Percentiles rank a stretch among this genome's conserved stretches.
These are phyloP conservation scores for Cheilosia variabilis DNA, from an alignment of 2,888 invertebrate species.

Conservation along the genomic window DNA sequence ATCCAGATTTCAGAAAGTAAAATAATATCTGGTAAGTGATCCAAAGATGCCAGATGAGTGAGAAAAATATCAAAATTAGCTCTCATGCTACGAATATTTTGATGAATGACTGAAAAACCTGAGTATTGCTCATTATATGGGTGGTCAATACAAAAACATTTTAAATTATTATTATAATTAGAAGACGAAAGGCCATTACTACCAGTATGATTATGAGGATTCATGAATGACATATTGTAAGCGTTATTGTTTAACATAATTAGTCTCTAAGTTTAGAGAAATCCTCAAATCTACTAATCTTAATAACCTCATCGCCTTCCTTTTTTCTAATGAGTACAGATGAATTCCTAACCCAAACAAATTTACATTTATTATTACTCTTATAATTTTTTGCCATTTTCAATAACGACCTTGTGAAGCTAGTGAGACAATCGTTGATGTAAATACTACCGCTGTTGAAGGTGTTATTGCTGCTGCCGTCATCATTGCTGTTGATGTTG, in stretches of 20 bases:
- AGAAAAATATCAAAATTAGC: conserved; percentile 27
- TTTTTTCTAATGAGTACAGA: conserved; percentile 31
- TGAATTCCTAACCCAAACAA: conserved; percentile 37
- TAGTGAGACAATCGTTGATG: neutral
- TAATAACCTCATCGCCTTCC: conserved; percentile 26
- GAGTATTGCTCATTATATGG: conserved; percentile 7
- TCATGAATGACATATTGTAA: neutral
- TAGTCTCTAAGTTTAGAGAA: no score
- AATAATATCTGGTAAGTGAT: conserved; percentile 25
- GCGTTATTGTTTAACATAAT: neutral
- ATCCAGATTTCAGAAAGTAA: conserved; percentile 32
- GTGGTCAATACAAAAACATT: conserved; percentile 43
- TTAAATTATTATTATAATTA: conserved; percentile 15
- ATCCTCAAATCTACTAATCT: conserved; percentile 13
- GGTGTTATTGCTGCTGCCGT: neutral
- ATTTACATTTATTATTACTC: conserved; percentile 21
- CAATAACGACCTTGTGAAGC: conserved; percentile 18
- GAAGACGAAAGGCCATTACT: neutral
- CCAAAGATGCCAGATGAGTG: conserved; percentile 20
- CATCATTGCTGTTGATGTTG: neutral
- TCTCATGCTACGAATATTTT: conserved; percentile 38
- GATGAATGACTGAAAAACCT: conserved; percentile 26
- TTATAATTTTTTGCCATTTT: conserved; percentile 35
- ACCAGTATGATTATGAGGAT: conserved; percentile 1
- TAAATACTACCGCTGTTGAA: no score